phyloP scores from a whole-genome alignment of 1,140 invertebrate species.

The Atta texana region DNA sequence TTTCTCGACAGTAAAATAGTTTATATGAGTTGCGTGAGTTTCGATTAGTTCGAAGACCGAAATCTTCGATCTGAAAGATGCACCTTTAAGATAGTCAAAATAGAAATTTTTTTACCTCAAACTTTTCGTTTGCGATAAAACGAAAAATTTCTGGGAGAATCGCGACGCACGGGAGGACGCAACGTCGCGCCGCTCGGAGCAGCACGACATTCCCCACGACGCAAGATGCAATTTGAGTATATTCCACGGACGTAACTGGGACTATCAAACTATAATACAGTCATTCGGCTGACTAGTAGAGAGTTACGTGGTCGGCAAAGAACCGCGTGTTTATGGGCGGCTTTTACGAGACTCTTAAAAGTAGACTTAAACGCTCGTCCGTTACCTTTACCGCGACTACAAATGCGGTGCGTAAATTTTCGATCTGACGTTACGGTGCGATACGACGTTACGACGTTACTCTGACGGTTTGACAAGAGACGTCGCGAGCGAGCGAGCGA shows the following conservation, averaged over 20 bases:
- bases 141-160: background rate
- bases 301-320: constrained; percentile 15
- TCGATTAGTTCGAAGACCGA: background rate
- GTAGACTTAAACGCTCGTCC: constrained; percentile 34
- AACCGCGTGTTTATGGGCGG: background rate
- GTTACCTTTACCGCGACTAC: background rate
- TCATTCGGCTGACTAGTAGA: constrained; percentile 46
- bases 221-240: background rate
- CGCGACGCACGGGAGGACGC: background rate
- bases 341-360: constrained; percentile 64
- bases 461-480: constrained; percentile 18
- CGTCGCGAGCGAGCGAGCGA: background rate
- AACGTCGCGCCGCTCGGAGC: background rate
- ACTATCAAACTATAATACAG: constrained; percentile 43
- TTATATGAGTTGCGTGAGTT: background rate
- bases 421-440: background rate
- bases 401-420: constrained; percentile 36
- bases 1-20: background rate
- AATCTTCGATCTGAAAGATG: background rate
- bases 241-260: constrained; percentile 4
- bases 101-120: background rate
- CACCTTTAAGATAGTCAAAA: background rate
- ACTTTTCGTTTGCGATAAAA: constrained; percentile 6
- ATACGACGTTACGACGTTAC: background rate
- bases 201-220: background rate